These are phyloP conservation scores for Xylocopa sonorina DNA, from an alignment of 1,140 invertebrate genomes.

Conservation along the genomic window DNA sequence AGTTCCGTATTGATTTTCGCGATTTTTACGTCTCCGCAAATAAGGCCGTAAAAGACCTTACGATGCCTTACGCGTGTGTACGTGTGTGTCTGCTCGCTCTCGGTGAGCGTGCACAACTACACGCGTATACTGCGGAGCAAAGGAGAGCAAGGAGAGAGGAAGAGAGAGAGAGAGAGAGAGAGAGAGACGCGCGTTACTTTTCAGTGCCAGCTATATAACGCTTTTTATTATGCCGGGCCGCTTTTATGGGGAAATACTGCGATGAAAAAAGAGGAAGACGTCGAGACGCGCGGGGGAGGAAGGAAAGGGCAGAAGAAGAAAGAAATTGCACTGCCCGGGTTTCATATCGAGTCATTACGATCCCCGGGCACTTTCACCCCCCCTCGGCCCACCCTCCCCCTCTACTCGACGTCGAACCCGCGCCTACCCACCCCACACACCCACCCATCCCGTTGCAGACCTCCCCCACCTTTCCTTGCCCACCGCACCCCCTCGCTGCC, in stretches of 20 bases:
- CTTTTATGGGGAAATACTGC: constrained; percentile 78
- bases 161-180: constrained; percentile 14
- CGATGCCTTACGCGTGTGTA: no score
- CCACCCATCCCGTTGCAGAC: constrained; percentile 8
- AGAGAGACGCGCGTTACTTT: constrained; percentile 74
- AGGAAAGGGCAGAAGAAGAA: constrained; percentile 64
- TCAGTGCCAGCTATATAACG: constrained; percentile 78
- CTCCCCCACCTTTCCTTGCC: background rate
- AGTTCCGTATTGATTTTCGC: constrained; percentile 81
- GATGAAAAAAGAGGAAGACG: constrained; percentile 76
- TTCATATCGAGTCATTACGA: constrained; percentile 81
- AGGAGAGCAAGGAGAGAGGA: background rate
- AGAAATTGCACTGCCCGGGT: constrained; percentile 76
- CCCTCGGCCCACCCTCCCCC: constrained; percentile 36
- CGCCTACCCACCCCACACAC: constrained; percentile 43
- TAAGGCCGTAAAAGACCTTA: constrained; percentile 78
- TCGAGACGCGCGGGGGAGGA: constrained; percentile 57
- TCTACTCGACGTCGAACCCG: constrained; percentile 27
- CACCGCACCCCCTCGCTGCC: background rate
- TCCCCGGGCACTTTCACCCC: constrained; percentile 72
- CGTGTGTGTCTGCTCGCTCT: constrained; percentile 3
- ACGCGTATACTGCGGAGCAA: background rate
- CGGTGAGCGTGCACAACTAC: background rate
- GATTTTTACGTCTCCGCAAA: constrained; percentile 81
- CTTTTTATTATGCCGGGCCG: constrained; percentile 79